Evolutionary conservation across 2,113 vertebrate genomes (phyloP).

Genomic region (Nibea coibor): DNA sequence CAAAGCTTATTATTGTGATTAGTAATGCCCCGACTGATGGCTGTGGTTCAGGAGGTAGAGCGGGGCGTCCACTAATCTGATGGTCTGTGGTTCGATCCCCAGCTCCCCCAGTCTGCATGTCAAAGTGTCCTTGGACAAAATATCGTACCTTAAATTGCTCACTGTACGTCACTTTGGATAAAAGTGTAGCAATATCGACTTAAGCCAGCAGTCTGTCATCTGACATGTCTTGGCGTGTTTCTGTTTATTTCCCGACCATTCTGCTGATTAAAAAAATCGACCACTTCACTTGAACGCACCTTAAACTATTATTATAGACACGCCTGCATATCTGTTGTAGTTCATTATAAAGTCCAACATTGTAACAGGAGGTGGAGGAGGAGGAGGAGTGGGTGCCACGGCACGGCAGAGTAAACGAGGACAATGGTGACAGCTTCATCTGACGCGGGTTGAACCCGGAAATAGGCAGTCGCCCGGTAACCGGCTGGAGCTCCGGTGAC

Average conservation of each 20-base stretch:
- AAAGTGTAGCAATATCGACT: no score
- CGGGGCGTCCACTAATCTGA: no score
- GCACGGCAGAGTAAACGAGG: constrained; percentile 22
- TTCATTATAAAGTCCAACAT: constrained; percentile 12
- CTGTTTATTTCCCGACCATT: not conserved
- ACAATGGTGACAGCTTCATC: constrained; percentile 63
- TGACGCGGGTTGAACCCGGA: constrained; percentile 51
- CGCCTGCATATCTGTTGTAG: not conserved
- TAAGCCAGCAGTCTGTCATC: not conserved
- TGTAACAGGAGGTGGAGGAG: not conserved
- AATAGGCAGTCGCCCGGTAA: constrained; percentile 1
- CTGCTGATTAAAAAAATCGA: not conserved
- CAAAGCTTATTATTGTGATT: not conserved
- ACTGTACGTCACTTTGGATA: no score
- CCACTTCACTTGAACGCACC: not conserved
- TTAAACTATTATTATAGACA: not conserved
- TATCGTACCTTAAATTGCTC: no score
- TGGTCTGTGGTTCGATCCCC: no score
- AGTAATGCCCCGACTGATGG: no score
- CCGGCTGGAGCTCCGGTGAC: not conserved
- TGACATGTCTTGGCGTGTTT: not conserved
- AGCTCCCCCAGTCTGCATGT: no score
- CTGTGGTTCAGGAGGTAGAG: no score
- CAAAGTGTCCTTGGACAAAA: no score
- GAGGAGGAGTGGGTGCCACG: not conserved